Percentiles rank a stretch among this genome's conserved stretches.
Evolutionary conservation across 2,113 vertebrate species (phyloP).

Genomic region (Nothobranchius kuhntae): DNA sequence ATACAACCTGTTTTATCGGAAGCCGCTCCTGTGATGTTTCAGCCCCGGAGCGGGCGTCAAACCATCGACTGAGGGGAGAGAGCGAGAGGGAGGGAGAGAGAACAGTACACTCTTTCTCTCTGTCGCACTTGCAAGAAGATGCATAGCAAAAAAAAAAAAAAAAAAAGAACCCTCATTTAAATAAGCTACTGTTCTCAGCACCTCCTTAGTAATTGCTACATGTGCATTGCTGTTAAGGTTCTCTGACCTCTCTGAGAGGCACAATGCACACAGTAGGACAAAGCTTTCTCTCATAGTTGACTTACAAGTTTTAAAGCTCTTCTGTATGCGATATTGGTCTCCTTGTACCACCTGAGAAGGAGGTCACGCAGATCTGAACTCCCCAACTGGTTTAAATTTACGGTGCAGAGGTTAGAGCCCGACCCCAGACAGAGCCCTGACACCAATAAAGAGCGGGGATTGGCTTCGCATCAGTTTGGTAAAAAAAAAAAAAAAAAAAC

Average conservation of each 20-base stretch:
- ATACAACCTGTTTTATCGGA: constrained; percentile 83
- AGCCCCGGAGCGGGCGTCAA: constrained; percentile 80
- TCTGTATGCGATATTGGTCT: constrained; percentile 53
- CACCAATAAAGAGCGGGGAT: constrained; percentile 53
- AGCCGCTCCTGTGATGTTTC: constrained; percentile 80
- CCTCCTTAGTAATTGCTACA: constrained; percentile 70
- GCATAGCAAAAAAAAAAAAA: constrained; percentile 41
- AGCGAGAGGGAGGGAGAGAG: constrained; percentile 42
- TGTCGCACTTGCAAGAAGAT: constrained; percentile 64
- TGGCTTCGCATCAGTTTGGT: constrained; percentile 30
- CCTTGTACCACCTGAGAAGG: constrained; percentile 55
- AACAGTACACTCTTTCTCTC: constrained; percentile 55
- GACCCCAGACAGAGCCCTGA: constrained; percentile 50
- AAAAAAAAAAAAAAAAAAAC: constrained; percentile 21
- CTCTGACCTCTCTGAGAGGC: constrained; percentile 59
- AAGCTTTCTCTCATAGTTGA: constrained; percentile 54
- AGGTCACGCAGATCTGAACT: constrained; percentile 59
- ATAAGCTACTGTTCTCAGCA: constrained; percentile 62
- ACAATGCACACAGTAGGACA: constrained; percentile 55
- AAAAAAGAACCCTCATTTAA: constrained; percentile 69
- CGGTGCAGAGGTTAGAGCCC: constrained; percentile 44
- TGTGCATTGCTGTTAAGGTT: constrained; percentile 58
- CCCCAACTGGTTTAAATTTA: constrained; percentile 54
- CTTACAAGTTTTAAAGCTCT: constrained; percentile 71
- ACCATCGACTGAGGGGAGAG: constrained; percentile 60